These are phyloP conservation scores for Sakesphorus luctuosus DNA, from an alignment of 2,113 vertebrate genomes.

Conservation along the genomic window DNA sequence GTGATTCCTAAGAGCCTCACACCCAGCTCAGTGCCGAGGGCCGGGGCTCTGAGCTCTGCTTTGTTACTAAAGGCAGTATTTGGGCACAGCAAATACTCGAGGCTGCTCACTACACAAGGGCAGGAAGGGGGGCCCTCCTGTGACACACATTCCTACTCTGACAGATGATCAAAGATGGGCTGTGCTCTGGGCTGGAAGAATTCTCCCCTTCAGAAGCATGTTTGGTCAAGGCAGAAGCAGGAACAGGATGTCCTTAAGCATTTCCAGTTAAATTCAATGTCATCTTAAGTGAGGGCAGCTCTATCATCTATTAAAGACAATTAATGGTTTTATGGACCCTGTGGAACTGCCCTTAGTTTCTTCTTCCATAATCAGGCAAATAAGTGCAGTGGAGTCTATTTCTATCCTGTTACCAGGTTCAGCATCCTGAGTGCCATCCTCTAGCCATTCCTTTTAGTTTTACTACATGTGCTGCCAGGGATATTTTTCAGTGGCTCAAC, in stretches of 20 bases:
- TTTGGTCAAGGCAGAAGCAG: neutral
- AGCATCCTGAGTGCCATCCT: neutral
- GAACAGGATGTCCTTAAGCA: neutral
- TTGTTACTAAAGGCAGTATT: neutral
- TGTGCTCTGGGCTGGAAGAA: neutral
- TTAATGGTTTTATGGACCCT: neutral
- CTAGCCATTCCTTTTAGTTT: neutral
- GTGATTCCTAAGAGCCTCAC: neutral
- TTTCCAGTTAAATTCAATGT: neutral
- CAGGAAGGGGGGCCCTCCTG: neutral
- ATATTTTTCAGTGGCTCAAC: neutral
- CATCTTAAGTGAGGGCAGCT: neutral
- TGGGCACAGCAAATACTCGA: neutral
- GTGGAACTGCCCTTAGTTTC: neutral
- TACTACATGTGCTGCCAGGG: neutral
- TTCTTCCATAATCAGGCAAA: neutral
- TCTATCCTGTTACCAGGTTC: neutral
- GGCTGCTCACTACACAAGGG: neutral
- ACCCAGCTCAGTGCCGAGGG: neutral
- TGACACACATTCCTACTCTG: neutral
- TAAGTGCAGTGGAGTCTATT: neutral
- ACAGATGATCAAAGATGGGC: neutral
- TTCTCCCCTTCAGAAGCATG: neutral
- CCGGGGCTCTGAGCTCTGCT: neutral
- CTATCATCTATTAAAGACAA: neutral